Evolutionary conservation across 2,888 invertebrate species (phyloP).

Genomic region (Gastracanthus pulcherrimus): DNA sequence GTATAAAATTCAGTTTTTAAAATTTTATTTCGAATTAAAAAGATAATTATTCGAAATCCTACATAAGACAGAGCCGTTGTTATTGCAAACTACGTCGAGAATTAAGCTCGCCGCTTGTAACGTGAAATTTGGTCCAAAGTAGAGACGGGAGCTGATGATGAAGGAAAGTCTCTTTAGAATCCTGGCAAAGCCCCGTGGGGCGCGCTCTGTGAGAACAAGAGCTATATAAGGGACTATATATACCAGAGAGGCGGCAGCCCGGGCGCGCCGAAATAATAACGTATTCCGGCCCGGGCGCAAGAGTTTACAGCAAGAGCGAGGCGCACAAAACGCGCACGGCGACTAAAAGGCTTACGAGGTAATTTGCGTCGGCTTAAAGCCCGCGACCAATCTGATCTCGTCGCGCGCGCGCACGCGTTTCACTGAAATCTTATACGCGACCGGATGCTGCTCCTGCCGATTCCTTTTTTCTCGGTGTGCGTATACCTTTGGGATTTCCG

Average conservation of each 20-base stretch:
- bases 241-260: too few relatives aligned
- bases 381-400: slow-evolving; percentile 72
- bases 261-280: slow-evolving; percentile 52
- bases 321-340: slow-evolving; percentile 70
- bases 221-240: too few relatives aligned
- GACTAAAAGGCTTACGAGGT: slow-evolving; percentile 76
- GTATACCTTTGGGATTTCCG: not conserved
- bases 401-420: slow-evolving; percentile 47
- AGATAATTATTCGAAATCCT: too few relatives aligned
- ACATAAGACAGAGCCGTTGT: too few relatives aligned
- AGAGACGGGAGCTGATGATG: not conserved
- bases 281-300: slow-evolving; percentile 24
- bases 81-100: slow-evolving; percentile 10
- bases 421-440: slow-evolving; percentile 54
- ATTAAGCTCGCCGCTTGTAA: not conserved
- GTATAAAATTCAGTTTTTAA: too few relatives aligned
- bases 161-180: slow-evolving; percentile 58
- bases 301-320: slow-evolving; percentile 61
- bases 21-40: too few relatives aligned
- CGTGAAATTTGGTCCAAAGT: slow-evolving; percentile 12
- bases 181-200: slow-evolving; percentile 65
- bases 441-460: slow-evolving; percentile 52
- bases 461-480: slow-evolving; percentile 14
- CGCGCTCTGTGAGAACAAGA: slow-evolving; percentile 66
- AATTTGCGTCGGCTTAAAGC: slow-evolving; percentile 75